Percentiles rank a stretch among this genome's conserved stretches.
These are phyloP conservation scores for Tenthredo distinguenda DNA, from an alignment of 2,888 invertebrate species.

Conservation along the genomic window DNA sequence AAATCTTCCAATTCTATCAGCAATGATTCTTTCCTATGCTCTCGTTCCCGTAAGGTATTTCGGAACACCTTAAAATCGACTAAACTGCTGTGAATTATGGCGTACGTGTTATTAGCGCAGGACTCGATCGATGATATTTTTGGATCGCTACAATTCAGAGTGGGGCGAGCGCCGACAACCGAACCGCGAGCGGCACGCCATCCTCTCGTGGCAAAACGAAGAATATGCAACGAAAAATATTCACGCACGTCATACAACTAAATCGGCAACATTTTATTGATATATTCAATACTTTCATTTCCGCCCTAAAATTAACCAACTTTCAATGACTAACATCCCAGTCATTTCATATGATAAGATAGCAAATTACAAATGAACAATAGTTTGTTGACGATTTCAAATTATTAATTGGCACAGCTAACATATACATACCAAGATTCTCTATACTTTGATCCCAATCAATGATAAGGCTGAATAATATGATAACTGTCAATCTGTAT, in stretches of 20 bases:
- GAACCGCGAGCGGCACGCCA: constrained; percentile 71
- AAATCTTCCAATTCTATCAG: background rate
- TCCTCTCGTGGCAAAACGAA: constrained; percentile 67
- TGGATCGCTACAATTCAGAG: constrained; percentile 47
- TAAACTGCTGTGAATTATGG: background rate
- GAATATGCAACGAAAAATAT: constrained; percentile 42
- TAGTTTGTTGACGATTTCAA: background rate
- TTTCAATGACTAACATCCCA: background rate
- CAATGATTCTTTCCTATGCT: background rate
- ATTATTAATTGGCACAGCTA: background rate
- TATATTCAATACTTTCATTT: background rate
- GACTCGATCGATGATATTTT: constrained; percentile 45
- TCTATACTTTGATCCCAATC: background rate
- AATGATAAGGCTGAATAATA: background rate
- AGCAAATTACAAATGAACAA: background rate
- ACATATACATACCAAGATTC: background rate
- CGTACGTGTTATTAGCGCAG: constrained; percentile 17
- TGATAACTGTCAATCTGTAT: background rate
- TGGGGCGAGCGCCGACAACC: constrained; percentile 65
- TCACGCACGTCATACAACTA: constrained; percentile 29
- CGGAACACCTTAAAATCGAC: background rate
- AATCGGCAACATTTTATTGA: background rate
- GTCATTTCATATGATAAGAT: background rate
- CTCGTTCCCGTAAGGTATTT: background rate
- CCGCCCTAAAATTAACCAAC: background rate